Base-by-base conservation (phyloP, 2,797 vertebrate species). In the Cyclura pinguis region DNA sequence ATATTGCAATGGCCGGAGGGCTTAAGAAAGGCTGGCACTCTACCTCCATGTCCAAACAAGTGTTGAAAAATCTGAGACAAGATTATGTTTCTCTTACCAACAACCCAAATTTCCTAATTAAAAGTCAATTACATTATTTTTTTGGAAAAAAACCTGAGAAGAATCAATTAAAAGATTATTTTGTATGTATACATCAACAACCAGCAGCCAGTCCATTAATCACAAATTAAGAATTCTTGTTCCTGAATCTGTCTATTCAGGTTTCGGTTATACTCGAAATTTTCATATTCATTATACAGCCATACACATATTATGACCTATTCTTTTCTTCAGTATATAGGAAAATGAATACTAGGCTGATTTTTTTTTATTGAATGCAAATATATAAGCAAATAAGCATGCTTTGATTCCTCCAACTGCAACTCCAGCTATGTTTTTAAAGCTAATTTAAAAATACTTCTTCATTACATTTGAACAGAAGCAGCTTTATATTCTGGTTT, bases 391-490 rank as follows among this genome's bases (percentile, higher is more conserved):
- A n/a, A 24, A 77, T 12, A 67, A 38, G 29, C 50, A 84, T 67
- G 13, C 42, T 87, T 83, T 62, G 35, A 55, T 52, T 62, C 42
- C 38, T 88, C n/a, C 24, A 55, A 22, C 80, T 80, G 42, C 6
- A 55, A 32, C 8, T 83, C 6, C 38, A 2, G 22, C 18, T 59
- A n/a, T 24, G 55, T 27, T 67, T 82, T 38, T 14, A 14, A 14
- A 72, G 55, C 8, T 76, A 38, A 82, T 87, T n/a, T n/a, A 35
- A 50, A 76, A 90, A 67, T 38, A 76, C 32, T 35, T 80, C 24
- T 9, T 76, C 24, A 69, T 93, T 42, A 76, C 47, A 81, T 92
- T 86, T 91, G 72, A 80, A 50, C 55, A 91, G n/a, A n/a, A 50
- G 76, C 81, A 88, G 7, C 27, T 27, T 47, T 4, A 24, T 14